A percentile compares a stretch with the other conserved stretches of the same genome.
These are phyloP conservation scores for Ennomos erosarius DNA, from an alignment of 2,888 invertebrate species.

Conservation along the genomic window DNA sequence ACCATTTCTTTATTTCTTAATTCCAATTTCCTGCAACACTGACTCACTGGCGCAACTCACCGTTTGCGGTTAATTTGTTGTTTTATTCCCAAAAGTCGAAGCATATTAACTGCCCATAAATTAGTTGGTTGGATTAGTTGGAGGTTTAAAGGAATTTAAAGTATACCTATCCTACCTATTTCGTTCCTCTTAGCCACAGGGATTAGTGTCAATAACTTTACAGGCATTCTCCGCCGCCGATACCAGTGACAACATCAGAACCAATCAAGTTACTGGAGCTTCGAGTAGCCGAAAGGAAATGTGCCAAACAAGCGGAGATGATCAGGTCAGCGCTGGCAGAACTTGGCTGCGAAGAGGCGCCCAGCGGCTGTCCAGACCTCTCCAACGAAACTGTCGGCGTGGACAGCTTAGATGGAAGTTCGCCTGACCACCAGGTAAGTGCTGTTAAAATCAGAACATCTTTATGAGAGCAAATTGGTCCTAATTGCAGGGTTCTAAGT, in stretches of 20 bases:
- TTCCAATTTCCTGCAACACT: slow-evolving; percentile 7
- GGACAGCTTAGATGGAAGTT: slow-evolving; percentile 86
- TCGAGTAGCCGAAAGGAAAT: slow-evolving; percentile 93
- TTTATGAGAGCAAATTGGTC: slow-evolving; percentile 22
- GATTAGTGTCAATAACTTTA: neutral
- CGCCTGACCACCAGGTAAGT: slow-evolving; percentile 87
- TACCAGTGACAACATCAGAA: slow-evolving; percentile 77
- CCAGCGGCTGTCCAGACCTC: slow-evolving; percentile 93
- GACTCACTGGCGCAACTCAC: slow-evolving; percentile 24
- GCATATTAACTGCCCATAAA: too few species aligned
- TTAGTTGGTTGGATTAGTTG: too few species aligned
- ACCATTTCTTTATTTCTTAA: slow-evolving; percentile 20
- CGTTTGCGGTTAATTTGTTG: slow-evolving; percentile 12
- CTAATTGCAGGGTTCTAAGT: slow-evolving; percentile 13
- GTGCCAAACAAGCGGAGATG: slow-evolving; percentile 92
- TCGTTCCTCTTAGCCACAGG: neutral
- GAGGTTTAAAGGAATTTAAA: too few species aligned
- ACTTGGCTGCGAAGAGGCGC: slow-evolving; percentile 94
- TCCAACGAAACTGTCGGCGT: slow-evolving; percentile 89
- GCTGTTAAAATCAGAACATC: slow-evolving; percentile 9
- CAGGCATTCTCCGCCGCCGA: slow-evolving; percentile 80
- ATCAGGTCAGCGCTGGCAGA: slow-evolving; percentile 94
- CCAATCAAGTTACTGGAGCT: slow-evolving; percentile 92
- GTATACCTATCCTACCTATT: neutral
- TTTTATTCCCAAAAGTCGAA: slow-evolving; percentile 12